These are phyloP conservation scores for Dolichomitus sp. DNA, from an alignment of 2,888 invertebrate genomes.

Conservation along the genomic window DNA sequence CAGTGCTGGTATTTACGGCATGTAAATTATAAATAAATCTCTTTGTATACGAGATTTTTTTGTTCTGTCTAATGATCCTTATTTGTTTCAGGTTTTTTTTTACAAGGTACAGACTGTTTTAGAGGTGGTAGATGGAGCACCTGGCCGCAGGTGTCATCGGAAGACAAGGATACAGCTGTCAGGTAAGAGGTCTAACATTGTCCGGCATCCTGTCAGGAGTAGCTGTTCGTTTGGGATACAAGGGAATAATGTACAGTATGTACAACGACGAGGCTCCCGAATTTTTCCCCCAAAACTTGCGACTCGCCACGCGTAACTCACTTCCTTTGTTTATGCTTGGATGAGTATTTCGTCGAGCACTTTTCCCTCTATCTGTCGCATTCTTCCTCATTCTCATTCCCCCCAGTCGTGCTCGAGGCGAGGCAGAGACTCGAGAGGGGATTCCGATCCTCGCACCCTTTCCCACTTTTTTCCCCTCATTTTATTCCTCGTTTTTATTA, in stretches of 20 bases:
- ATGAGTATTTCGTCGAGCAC: constrained; percentile 52
- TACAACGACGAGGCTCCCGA: constrained; percentile 33
- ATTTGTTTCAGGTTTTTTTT: constrained; percentile 13
- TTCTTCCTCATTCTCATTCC: constrained; percentile 37
- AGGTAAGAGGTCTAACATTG: constrained; percentile 47
- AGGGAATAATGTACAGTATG: neutral
- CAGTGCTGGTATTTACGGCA: too few species aligned
- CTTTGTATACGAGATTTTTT: too few species aligned
- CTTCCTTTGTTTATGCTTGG: constrained; percentile 69
- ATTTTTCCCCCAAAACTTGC: constrained; percentile 34
- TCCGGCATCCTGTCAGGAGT: neutral
- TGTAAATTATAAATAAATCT: too few species aligned
- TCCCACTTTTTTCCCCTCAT: constrained; percentile 62
- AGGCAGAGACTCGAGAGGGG: neutral
- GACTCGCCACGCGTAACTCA: constrained; percentile 59
- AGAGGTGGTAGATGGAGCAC: constrained; percentile 66
- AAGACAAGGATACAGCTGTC: constrained; percentile 79
- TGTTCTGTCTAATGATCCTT: neutral
- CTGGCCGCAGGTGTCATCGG: constrained; percentile 82
- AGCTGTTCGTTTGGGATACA: neutral
- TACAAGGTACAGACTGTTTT: neutral
- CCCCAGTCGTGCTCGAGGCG: neutral
- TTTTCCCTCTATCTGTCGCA: constrained; percentile 42
- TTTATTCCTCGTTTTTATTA: constrained; percentile 61
- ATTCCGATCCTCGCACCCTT: constrained; percentile 45